Base-by-base conservation (phyloP, 1,140 invertebrate genomes). In the Drosophila arizonae region DNA sequence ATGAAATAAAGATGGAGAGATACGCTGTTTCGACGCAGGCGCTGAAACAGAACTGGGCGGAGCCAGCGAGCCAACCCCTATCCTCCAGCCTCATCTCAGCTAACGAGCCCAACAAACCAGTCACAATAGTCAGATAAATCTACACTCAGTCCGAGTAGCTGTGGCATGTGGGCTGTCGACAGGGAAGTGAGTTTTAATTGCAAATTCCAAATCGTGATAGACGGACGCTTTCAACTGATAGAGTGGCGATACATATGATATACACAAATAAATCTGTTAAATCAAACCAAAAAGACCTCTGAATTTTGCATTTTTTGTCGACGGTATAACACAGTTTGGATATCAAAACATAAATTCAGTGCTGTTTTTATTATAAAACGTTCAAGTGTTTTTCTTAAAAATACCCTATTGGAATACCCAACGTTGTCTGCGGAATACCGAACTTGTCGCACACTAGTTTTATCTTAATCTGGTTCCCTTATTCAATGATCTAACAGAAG, bases 41-140 rank as follows among this genome's bases (percentile, higher is more conserved):
- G 71, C 70, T 50, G 17, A 17, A 17, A 10, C 4, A 13, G 4
- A 28, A 61, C 11, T 10, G 51, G 71, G 71, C 64, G 71, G 64
- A 61, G 56, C 24, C 17, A 28, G 6, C 11, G n/a, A 63, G 10
- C 51, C 30, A 70, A 30, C 67, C 58, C 30, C 13, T 15, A 50
- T 33, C 15, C 2, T 1, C 11, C 17, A 11, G 28, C 21, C 3
- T 43, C 52, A 52, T 52, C 13, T 41, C 45, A 33, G 9, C 51
- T 4, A 17, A 6, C 5, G 1, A 15, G 43, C 43, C 43, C 43
- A 45, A 15, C 15, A 1, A n/a, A 15, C 43, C 43, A 46, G 17
- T 46, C 43, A 46, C 43, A 46, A 46, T 46, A 17, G 9, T 15
- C 15, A 46, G 43, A 46, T 46, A 46, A 46, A 46, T 17, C 43